A percentile compares a stretch with the other conserved stretches of the same genome.
These are phyloP conservation scores for Andrena marginata DNA, from an alignment of 2,888 invertebrate species.

Conservation along the genomic window DNA sequence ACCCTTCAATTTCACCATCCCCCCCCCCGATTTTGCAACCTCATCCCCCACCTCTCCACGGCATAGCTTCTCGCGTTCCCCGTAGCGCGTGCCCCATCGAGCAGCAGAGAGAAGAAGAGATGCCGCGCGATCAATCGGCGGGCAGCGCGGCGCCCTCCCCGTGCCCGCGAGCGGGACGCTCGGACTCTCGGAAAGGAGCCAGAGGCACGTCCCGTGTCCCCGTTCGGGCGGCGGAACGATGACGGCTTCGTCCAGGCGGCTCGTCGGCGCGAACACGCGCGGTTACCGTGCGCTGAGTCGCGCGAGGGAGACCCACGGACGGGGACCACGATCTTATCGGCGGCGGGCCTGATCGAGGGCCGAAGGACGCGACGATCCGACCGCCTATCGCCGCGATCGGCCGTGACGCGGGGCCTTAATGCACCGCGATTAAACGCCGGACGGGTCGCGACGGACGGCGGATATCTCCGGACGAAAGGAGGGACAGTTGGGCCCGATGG, in stretches of 20 bases:
- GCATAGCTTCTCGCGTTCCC: not conserved
- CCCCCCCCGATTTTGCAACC: not conserved
- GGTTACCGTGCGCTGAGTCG: not conserved
- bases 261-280: slow-evolving; percentile 1
- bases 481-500: not conserved
- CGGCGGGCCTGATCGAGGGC: slow-evolving; percentile 35
- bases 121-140: slow-evolving; percentile 17
- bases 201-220: slow-evolving; percentile 36
- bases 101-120: slow-evolving; percentile 1
- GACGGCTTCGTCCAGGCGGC: slow-evolving; percentile 15
- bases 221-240: slow-evolving; percentile 30
- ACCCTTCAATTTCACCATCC: not conserved
- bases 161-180: not conserved
- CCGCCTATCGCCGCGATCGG: slow-evolving; percentile 14
- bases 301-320: not conserved
- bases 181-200: not conserved
- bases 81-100: slow-evolving; percentile 66
- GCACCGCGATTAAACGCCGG: slow-evolving; percentile 21
- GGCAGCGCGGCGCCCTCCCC: not conserved
- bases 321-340: slow-evolving; percentile 37
- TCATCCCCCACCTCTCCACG: slow-evolving; percentile 27
- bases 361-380: slow-evolving; percentile 15
- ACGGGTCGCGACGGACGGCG: slow-evolving; percentile 5
- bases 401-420: slow-evolving; percentile 22
- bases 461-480: not conserved